Evolutionary conservation across 2,888 invertebrate genomes (phyloP), one percentile per base, ranked within the genome.

Genomic region (Nemoura dubitans): DNA sequence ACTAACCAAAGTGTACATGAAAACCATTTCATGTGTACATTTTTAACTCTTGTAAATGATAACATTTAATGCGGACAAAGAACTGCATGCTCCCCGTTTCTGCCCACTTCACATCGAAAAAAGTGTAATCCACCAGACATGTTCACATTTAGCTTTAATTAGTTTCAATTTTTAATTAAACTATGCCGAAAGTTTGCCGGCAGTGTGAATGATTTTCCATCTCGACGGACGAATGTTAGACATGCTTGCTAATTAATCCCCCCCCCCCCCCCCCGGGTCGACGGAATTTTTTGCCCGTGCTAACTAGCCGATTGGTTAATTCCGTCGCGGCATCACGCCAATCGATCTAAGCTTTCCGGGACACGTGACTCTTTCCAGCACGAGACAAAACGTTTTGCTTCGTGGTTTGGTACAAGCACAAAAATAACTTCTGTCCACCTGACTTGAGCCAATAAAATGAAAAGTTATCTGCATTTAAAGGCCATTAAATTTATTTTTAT

Each of bases 271-370:
- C n/a, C n/a, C n/a, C n/a, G n/a, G n/a, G n/a, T n/a, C n/a, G n/a
- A n/a, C n/a, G 36, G 3, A 6, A 36, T 36, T 6, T 36, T 36
- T 36, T 10, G 36, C 36, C 59, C 42, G 83, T 83, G 83, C 83
- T 43, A n/a, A 26, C 36, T 25, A 10, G 83, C 36, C 42, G 83
- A 83, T 83, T 83, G 83, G 83, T 42, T 83, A 43, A 83, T 83
- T 83, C 10, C 78, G 26, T 78, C 78, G 27, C 78, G 78, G 59
- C 59, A 59, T 10, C 14, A 21, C n/a, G 59, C 59, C 21, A 16
- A 21, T 59, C 21, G 59, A 14, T 21, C 59, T 59, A 1, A 59
- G 14, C 59, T 7, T 21, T 7, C 14, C 59, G 6, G 14, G 1
- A 59, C 59, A 59, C 36, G 5, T 36, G 16, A 59, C 59, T 59